Evolutionary conservation across 1,140 invertebrate species (phyloP).

Genomic region (Drosophila rhopaloa): DNA sequence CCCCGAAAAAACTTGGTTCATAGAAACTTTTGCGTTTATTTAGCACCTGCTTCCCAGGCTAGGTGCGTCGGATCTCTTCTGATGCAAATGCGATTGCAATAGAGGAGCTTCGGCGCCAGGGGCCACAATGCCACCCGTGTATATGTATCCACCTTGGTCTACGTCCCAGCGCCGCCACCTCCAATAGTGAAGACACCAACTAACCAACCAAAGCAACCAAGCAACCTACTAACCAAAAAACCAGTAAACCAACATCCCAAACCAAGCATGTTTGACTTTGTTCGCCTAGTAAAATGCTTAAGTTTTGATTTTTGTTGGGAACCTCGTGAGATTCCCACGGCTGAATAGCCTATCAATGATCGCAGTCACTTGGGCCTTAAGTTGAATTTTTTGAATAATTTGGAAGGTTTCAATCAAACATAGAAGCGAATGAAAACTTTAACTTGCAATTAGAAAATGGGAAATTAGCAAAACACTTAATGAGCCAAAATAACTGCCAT

Average conservation of each 20-base stretch:
- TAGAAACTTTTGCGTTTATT: slow-evolving; percentile 82
- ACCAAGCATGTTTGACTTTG: slow-evolving; percentile 45
- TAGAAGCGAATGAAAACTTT: slow-evolving; percentile 2
- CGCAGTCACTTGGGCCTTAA: slow-evolving; percentile 70
- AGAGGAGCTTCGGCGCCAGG: slow-evolving; percentile 28
- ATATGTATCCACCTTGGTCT: slow-evolving; percentile 57
- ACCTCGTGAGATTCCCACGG: slow-evolving; percentile 37
- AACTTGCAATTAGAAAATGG: slow-evolving; percentile 28
- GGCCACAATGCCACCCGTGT: slow-evolving; percentile 31
- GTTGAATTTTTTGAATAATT: slow-evolving; percentile 47
- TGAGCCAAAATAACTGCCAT: slow-evolving; percentile 80
- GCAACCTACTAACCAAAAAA: slow-evolving; percentile 17
- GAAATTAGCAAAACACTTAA: slow-evolving; percentile 63
- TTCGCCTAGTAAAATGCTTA: slow-evolving; percentile 45
- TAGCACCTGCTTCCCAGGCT: slow-evolving; percentile 75
- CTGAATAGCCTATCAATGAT: slow-evolving; percentile 15
- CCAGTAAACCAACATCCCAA: slow-evolving; percentile 36
- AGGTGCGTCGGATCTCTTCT: slow-evolving; percentile 46
- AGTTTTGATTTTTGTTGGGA: slow-evolving; percentile 38
- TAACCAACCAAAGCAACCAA: slow-evolving; percentile 21
- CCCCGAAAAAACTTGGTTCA: slow-evolving; percentile 67
- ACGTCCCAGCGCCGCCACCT: slow-evolving; percentile 63
- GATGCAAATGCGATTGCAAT: slow-evolving; percentile 7
- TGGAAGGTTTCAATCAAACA: slow-evolving; percentile 62
- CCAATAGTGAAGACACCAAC: slow-evolving; percentile 50